Evolutionary conservation across 2,888 invertebrate species (phyloP), one percentile per base, ranked within the genome.

Genomic region (Sialis lutaria): DNA sequence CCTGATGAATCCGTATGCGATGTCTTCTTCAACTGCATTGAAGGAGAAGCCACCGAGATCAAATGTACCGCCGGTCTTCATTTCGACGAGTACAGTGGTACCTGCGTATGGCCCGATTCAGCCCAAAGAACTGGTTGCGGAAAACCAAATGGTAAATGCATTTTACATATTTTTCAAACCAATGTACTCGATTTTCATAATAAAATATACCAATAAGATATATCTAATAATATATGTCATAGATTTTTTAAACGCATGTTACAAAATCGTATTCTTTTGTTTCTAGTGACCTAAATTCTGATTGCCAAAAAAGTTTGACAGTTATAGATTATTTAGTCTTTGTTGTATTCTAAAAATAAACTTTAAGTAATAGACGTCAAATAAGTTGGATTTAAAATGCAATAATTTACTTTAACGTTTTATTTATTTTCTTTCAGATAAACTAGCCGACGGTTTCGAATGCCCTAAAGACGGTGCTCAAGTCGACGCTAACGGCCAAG

Each of bases 51-150:
- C 45, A 80, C 74, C 46, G 83, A 86, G 63, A 80, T 79, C 58
- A 79, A 77, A 54, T 91, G 91, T 63, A 86, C 90, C n/a, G 76
- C 82, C 52, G 90, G 90, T 32, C 74, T 91, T 39, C 86, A 88
- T 67, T 91, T 90, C 64, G 89, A 91, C 60, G 89, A 90, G 63
- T 85, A 80, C 67, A 78, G 79, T 40, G 90, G 90, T 48, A 88
- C 85, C 46, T 91, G 91, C 61, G 88, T 89, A 46, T 91, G 91
- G 91, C 89, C 90, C 4, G 84, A 80, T 50, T 66, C 80, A 8
- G 82, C 83, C 35, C 82, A 78, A 53, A 77, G 89, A 57, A 73
- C 79, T 58, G 86, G 84, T 56, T 85, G 83, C 64, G 67, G 68
- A 53, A 67, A 68, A 70, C 57, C 53, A 47, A 52, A 57, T 39